Evolutionary conservation across 1,140 invertebrate species (phyloP).

Genomic region (Portunus trituberculatus): DNA sequence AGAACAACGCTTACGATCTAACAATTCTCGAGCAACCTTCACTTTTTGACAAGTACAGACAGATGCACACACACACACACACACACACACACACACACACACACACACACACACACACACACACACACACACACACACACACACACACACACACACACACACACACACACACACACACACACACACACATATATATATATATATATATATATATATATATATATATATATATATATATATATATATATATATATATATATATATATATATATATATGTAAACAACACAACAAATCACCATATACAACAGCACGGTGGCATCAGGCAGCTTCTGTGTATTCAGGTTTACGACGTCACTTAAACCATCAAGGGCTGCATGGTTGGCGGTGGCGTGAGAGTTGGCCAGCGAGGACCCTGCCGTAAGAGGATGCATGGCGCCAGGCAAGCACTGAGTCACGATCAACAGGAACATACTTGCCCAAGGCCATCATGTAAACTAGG

Average conservation of each 20-base stretch:
- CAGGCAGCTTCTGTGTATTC: neutral
- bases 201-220: constrained; percentile 30
- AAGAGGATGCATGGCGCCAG: neutral
- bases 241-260: neutral
- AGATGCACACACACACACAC: neutral
- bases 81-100: neutral
- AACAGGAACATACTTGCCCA: neutral
- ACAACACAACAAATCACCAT: no score
- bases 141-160: constrained; percentile 1
- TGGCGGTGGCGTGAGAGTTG: neutral
- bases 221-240: neutral
- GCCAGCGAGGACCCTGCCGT: neutral
- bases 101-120: neutral
- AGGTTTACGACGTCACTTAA: neutral
- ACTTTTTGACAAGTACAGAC: neutral
- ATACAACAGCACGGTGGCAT: no score
- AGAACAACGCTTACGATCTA: no score
- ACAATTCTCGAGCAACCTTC: no score
- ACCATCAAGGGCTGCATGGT: neutral
- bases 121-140: neutral
- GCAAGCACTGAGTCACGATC: neutral
- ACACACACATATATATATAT: constrained; percentile 48
- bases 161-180: constrained; percentile 31
- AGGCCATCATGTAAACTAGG: no score
- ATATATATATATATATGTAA: constrained; percentile 34